Percentiles rank a stretch among this genome's conserved stretches.
These are phyloP conservation scores for Caradrina clavipalpis DNA, from an alignment of 2,888 invertebrate genomes.

Conservation along the genomic window DNA sequence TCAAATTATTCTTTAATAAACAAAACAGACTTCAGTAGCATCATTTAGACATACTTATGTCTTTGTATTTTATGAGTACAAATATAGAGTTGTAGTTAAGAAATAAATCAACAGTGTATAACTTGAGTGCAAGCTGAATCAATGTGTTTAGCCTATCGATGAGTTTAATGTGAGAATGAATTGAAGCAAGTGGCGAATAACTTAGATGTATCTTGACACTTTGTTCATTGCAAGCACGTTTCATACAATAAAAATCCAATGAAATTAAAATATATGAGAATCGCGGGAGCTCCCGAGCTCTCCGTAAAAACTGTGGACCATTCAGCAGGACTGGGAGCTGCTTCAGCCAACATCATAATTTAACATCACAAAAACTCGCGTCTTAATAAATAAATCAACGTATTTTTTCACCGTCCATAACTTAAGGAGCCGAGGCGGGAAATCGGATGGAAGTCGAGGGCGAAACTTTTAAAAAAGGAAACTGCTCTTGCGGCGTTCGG, in stretches of 20 bases:
- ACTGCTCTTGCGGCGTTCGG: slow-evolving; percentile 85
- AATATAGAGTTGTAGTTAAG: slow-evolving; percentile 40
- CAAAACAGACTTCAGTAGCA: background rate
- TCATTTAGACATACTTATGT: no score
- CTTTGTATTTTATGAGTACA: slow-evolving; percentile 8
- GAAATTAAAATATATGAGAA: slow-evolving; percentile 72
- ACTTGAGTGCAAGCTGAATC: slow-evolving; percentile 24
- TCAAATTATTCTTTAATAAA: background rate
- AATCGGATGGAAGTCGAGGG: slow-evolving; percentile 90
- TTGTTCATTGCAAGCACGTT: slow-evolving; percentile 69
- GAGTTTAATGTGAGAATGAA: slow-evolving; percentile 42
- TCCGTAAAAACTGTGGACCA: slow-evolving; percentile 78
- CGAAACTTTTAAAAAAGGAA: slow-evolving; percentile 91
- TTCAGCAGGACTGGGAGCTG: slow-evolving; percentile 70
- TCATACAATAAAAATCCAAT: slow-evolving; percentile 75
- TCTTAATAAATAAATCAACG: slow-evolving; percentile 87
- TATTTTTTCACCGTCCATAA: slow-evolving; percentile 88
- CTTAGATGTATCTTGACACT: slow-evolving; percentile 56
- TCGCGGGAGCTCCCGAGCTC: slow-evolving; percentile 37
- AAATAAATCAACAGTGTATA: slow-evolving; percentile 46
- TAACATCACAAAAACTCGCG: slow-evolving; percentile 83
- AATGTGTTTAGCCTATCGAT: slow-evolving; percentile 50
- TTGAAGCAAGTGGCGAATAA: slow-evolving; percentile 52
- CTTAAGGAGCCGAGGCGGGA: slow-evolving; percentile 88
- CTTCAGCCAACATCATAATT: slow-evolving; percentile 87